Evolutionary conservation across 2,888 invertebrate species (phyloP), one percentile per base, ranked within the genome.

Genomic region (Drosophila falleni): DNA sequence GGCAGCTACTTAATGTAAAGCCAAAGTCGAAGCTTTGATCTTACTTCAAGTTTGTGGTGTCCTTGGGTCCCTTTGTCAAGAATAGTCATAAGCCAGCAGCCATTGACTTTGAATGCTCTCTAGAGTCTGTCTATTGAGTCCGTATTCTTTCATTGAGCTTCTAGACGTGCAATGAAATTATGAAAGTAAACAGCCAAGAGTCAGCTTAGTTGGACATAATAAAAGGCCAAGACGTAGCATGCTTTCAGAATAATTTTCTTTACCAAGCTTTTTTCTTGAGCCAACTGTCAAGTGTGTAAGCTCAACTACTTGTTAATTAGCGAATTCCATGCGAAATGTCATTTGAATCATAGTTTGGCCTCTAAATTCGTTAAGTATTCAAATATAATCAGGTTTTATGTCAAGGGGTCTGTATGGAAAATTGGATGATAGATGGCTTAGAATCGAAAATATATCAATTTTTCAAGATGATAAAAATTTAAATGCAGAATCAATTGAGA

Each of bases 101-200:
- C 42, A 64, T 81, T 81, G 61, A 67, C 56, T 71, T 74, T 74
- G 75, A 79, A 71, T 60, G 68, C 67, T 78, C 85, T 85, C 82
- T 15, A 33, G 51, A 37, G 77, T 54, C 26, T 49, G 49, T 23
- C 15, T 23, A 53, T 41, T 60, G 33, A 23, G 61, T 46, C 23
- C n/a, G 13, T 53, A 37, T 55, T 39, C 13, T 15, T 8, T 37
- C 39, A 51, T 47, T 46, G 39, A 54, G 51, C 39, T n/a, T 0
- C 11, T 39, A n/a, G 11, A 46, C 35, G 15, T 35, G 15, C 31
- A 62, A 53, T 56, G 44, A 74, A 67, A 66, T 75, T 73, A 74
- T 66, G 47, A 73, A 78, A 51, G 61, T 54, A 74, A 72, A 61
- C 33, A 55, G 42, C 19, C 23, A 42, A 54, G 29, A 42, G 46